These are phyloP conservation scores for Epistrophe eligans DNA, from an alignment of 2,888 invertebrate species.

Conservation along the genomic window DNA sequence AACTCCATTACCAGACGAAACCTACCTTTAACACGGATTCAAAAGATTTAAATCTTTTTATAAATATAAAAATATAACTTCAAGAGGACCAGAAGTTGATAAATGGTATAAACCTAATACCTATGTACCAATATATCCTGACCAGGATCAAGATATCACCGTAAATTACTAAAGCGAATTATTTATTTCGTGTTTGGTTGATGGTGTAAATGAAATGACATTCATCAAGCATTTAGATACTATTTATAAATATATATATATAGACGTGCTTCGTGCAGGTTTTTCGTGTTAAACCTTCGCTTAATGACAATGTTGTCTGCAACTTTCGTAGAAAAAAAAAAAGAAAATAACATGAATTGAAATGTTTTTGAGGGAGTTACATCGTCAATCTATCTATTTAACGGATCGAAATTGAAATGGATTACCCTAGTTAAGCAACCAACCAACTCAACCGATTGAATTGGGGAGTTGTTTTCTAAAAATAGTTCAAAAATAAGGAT, in stretches of 20 bases:
- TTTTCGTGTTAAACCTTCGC: constrained; percentile 47
- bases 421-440: constrained; percentile 48
- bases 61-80: background rate
- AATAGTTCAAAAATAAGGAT: constrained; percentile 14
- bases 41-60: background rate
- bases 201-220: constrained; percentile 62
- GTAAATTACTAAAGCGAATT: constrained; percentile 63
- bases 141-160: constrained; percentile 44
- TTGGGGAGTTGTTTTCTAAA: constrained; percentile 6
- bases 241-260: background rate
- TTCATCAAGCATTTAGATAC: constrained; percentile 43
- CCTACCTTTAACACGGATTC: too few species aligned
- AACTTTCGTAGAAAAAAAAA: constrained; percentile 1
- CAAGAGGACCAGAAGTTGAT: background rate
- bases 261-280: background rate
- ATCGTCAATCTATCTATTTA: constrained; percentile 50
- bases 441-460: constrained; percentile 10
- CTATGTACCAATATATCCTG: constrained; percentile 16
- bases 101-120: background rate
- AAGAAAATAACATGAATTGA: constrained; percentile 18
- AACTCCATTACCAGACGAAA: too few species aligned
- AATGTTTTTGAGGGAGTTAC: constrained; percentile 34
- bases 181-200: constrained; percentile 64
- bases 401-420: constrained; percentile 62
- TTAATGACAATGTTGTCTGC: constrained; percentile 50